These are phyloP conservation scores for Erebia epiphron DNA, from an alignment of 2,888 invertebrate genomes.

Conservation along the genomic window DNA sequence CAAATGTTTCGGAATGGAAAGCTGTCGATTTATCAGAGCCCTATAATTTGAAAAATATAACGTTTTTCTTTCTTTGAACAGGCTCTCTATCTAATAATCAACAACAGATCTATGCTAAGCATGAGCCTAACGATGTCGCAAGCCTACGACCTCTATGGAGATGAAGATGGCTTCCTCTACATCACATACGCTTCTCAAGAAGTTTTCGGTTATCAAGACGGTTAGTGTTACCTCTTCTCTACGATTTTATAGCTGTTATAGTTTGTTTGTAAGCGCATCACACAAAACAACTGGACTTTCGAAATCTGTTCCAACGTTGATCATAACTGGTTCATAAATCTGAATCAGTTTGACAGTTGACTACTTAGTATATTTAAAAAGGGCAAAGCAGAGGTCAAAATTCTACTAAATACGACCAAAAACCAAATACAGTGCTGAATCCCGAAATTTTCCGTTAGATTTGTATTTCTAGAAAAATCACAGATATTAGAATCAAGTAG, in stretches of 20 bases:
- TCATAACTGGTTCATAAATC: background rate
- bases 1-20: too few species aligned
- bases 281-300: too few species aligned
- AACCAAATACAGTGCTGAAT: background rate
- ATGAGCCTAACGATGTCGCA: conserved; percentile 92
- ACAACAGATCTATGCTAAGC: conserved; percentile 91
- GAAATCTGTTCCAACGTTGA: too few species aligned
- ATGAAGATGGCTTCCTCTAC: conserved; percentile 93
- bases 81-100: conserved; percentile 92
- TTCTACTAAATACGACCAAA: background rate
- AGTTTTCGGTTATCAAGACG: conserved; percentile 88
- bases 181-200: conserved; percentile 96
- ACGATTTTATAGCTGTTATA: background rate
- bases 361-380: background rate
- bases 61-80: conserved; percentile 59
- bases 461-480: background rate
- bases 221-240: conserved; percentile 51
- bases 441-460: background rate
- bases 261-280: background rate
- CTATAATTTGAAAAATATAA: background rate
- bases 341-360: background rate
- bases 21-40: too few species aligned
- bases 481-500: background rate
- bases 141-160: conserved; percentile 89
- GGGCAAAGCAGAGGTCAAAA: background rate